Evolutionary conservation across 2,888 invertebrate species (phyloP).

Genomic region (Osmoderma eremita): DNA sequence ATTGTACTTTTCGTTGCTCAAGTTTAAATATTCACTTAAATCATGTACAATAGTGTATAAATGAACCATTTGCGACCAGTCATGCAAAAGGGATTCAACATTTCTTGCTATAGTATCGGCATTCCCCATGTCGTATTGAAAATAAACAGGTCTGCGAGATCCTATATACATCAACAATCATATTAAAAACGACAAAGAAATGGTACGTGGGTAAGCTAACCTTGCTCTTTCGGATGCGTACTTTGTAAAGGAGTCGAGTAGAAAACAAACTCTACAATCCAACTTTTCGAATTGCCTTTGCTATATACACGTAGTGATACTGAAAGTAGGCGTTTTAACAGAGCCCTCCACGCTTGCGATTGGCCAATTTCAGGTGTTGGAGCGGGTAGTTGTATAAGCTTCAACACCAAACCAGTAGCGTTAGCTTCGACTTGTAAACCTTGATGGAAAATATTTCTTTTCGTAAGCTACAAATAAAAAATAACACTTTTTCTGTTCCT

Average conservation of each 20-base stretch:
- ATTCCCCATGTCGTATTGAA: constrained; percentile 90
- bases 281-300: constrained; percentile 79
- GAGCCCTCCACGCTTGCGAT: constrained; percentile 72
- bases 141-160: constrained; percentile 86
- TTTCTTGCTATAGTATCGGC: constrained; percentile 81
- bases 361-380: constrained; percentile 66
- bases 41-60: constrained; percentile 87
- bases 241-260: constrained; percentile 83
- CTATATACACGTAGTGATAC: constrained; percentile 85
- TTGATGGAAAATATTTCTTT: constrained; percentile 87
- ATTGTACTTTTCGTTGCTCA: constrained; percentile 76
- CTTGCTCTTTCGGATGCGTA: constrained; percentile 85
- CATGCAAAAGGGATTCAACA: constrained; percentile 86
- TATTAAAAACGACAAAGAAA: constrained; percentile 35
- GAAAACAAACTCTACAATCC: constrained; percentile 93
- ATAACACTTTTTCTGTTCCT: too few relatives aligned
- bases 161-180: constrained; percentile 64
- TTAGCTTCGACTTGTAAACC: constrained; percentile 93
- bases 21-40: constrained; percentile 80
- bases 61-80: constrained; percentile 93
- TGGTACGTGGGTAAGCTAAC: constrained; percentile 56
- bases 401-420: constrained; percentile 85
- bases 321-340: constrained; percentile 83
- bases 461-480: constrained; percentile 69
- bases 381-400: constrained; percentile 79